A percentile compares a stretch with the other conserved stretches of the same genome.
Evolutionary conservation across 1,140 invertebrate genomes (phyloP).

Genomic region (Pteromalus puparum): DNA sequence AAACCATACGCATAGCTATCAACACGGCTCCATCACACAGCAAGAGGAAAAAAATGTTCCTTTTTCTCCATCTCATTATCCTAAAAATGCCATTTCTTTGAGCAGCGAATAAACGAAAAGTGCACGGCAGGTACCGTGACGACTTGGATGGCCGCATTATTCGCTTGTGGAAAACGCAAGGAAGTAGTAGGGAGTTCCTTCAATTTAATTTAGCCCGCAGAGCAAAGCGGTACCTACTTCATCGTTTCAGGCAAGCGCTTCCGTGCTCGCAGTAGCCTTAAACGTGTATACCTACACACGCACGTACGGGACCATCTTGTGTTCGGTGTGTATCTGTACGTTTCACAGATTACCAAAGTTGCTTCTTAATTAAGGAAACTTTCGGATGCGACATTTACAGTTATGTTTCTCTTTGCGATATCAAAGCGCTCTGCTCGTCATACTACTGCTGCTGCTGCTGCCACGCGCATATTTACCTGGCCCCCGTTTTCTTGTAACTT

Average conservation of each 20-base stretch:
- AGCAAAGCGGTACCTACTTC: not conserved
- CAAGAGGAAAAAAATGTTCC: slow-evolving; percentile 7
- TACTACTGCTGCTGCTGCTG: not conserved
- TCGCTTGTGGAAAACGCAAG: not conserved
- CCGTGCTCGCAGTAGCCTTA: not conserved
- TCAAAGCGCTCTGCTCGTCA: not conserved
- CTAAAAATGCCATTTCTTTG: slow-evolving; percentile 24
- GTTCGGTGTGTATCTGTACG: slow-evolving; percentile 40
- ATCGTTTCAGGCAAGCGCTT: not conserved
- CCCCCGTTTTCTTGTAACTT: slow-evolving; percentile 1
- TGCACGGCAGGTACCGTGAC: not conserved
- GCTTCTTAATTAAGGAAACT: slow-evolving; percentile 61
- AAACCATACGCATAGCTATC: not conserved
- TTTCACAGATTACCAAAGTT: slow-evolving; percentile 58
- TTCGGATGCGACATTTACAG: slow-evolving; percentile 31
- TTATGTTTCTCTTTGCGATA: slow-evolving; percentile 24
- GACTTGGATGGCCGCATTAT: not conserved
- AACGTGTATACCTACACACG: not conserved
- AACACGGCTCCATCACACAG: too few relatives aligned
- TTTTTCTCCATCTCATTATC: slow-evolving; percentile 21
- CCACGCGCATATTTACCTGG: slow-evolving; percentile 21
- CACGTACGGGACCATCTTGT: too few relatives aligned
- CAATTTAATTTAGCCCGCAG: slow-evolving; percentile 32
- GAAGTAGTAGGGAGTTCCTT: not conserved
- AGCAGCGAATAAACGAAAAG: not conserved